Base-by-base conservation (phyloP, 2,888 invertebrate genomes). In the Dryomyza anilis region DNA sequence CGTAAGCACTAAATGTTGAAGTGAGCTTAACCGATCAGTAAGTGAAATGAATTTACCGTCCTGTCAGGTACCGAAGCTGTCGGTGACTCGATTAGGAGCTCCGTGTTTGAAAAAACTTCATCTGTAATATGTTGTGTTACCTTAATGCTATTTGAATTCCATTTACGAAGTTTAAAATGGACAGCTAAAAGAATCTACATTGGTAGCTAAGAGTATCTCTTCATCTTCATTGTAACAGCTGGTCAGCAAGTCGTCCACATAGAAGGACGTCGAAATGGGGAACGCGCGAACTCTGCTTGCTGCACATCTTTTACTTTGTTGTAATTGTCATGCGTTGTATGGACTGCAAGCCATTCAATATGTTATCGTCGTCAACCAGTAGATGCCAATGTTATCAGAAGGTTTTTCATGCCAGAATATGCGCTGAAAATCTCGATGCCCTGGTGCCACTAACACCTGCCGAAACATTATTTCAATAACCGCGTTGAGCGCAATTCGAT, bases 401-500 rank as follows among this genome's bases (percentile, higher is more conserved):
- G 39, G 39, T n/a, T 14, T 16, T 39, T 39, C 7, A 3, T 16
- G n/a, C 60, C 39, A 65, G 0, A 60, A 29, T 19, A 55, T 65
- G 27, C 55, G 46, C 27, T 60, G 53, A 14, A 55, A 60, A 27
- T 7, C 8, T 36, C 60, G 36, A 29, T 65, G n/a, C 10, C 4
- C 16, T 39, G 39, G 39, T 39, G 39, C 14, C 3, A 3, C 39
- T 16, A 39, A 8, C 27, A 60, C 45, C 7, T 65, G 50, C 3
- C 64, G 29, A 43, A 67, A 67, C 43, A 67, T 67, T 52, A 60
- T 67, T 23, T 65, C 56, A 27, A 63, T 62, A 14, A 64, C 67
- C 10, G 58, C 64, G 14, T 14, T 39, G 14, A 39, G 14, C 4
- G 10, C 21, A 1, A 48, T 23, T 10, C 48, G 6, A 12, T 2